Evolutionary conservation across 1,140 invertebrate species (phyloP).

Genomic region (Tenebrio molitor): DNA sequence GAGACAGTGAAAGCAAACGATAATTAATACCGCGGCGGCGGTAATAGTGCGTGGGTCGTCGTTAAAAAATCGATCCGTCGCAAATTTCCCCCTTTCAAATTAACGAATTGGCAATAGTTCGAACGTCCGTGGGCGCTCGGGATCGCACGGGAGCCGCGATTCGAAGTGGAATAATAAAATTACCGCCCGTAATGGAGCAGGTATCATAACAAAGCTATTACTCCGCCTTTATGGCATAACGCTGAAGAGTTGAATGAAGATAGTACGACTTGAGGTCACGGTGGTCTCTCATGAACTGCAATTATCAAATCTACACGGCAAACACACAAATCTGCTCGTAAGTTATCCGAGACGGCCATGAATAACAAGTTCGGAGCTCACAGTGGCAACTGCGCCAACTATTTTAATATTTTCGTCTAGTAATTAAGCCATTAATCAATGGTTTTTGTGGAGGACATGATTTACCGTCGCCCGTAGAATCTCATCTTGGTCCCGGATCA

Average conservation of each 20-base stretch:
- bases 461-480: conserved; percentile 28
- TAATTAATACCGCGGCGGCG: too few relatives aligned
- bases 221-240: conserved; percentile 61
- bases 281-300: conserved; percentile 47
- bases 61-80: background rate
- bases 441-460: conserved; percentile 36
- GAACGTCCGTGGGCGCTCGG: background rate
- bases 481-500: conserved; percentile 21
- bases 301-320: conserved; percentile 45
- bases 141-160: conserved; percentile 39
- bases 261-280: conserved; percentile 57
- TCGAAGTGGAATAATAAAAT: conserved; percentile 58
- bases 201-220: conserved; percentile 60
- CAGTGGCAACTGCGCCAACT: conserved; percentile 36
- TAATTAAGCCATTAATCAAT: conserved; percentile 46
- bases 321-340: conserved; percentile 31
- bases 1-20: too few relatives aligned
- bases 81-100: too few relatives aligned
- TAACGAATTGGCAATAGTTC: background rate
- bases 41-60: background rate
- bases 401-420: conserved; percentile 43
- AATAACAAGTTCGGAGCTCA: conserved; percentile 33
- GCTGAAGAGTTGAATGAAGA: conserved; percentile 56
- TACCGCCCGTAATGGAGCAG: conserved; percentile 56
- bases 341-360: background rate